These are phyloP conservation scores for Callorhinus ursinus DNA, from an alignment of 2,113 vertebrate genomes.

Conservation along the genomic window DNA sequence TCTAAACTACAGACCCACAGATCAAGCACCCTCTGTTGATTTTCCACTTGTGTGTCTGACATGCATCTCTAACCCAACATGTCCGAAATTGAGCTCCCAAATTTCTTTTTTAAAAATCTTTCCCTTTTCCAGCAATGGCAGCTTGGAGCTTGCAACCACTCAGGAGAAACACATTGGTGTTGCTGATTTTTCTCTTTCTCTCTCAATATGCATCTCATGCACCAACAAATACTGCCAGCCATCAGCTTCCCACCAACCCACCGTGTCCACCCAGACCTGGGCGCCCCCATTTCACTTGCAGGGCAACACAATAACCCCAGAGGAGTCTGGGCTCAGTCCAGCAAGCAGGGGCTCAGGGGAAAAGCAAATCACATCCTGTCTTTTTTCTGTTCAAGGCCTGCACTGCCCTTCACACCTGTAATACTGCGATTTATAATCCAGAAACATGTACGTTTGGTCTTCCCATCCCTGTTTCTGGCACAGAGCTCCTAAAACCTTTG, in stretches of 20 bases:
- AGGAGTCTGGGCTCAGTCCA: not conserved
- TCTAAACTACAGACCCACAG: not conserved
- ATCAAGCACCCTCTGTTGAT: not conserved
- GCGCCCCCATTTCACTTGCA: not conserved
- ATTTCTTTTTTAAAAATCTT: not conserved
- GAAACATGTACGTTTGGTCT: not conserved
- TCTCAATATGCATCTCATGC: not conserved
- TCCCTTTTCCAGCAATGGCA: not conserved
- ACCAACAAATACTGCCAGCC: not conserved
- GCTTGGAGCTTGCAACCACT: not conserved
- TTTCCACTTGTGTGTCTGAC: not conserved
- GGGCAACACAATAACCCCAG: not conserved
- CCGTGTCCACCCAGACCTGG: not conserved
- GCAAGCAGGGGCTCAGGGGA: not conserved
- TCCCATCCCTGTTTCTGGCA: not conserved
- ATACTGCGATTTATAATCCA: not conserved
- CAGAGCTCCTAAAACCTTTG: not conserved
- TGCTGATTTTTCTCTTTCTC: not conserved
- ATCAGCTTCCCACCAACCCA: not conserved
- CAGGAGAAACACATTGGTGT: not conserved
- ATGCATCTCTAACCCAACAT: not conserved
- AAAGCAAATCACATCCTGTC: not conserved
- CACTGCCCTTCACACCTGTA: not conserved
- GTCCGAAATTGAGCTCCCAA: accelerated
- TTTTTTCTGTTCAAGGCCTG: not conserved